These are phyloP conservation scores for Eretmochelys imbricata DNA, from an alignment of 2,113 vertebrate genomes.

Conservation along the genomic window DNA sequence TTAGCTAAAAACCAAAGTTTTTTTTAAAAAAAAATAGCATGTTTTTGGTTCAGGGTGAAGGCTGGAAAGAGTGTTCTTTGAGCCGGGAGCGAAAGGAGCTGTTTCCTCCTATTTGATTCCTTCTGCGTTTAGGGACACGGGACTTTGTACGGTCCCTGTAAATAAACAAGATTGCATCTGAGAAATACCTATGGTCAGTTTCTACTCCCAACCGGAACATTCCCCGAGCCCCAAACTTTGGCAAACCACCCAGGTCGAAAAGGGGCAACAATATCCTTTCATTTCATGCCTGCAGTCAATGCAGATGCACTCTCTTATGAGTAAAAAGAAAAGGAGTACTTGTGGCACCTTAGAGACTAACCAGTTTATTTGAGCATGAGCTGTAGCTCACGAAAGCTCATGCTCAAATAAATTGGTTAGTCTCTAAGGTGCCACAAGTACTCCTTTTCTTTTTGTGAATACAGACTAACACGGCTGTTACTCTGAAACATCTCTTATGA, in stretches of 20 bases:
- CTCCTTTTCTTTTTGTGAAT: no score
- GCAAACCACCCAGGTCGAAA: not conserved
- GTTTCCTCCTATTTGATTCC: no score
- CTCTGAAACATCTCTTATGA: accelerated
- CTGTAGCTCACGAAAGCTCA: no score
- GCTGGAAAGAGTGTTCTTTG: no score
- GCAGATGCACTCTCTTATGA: accelerated
- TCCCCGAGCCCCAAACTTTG: not conserved
- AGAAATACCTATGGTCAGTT: not conserved
- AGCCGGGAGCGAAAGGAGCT: no score
- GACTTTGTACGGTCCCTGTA: not conserved
- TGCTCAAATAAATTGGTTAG: no score
- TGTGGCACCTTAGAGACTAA: no score
- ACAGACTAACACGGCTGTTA: no score
- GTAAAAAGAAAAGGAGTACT: not conserved
- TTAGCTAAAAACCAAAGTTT: not conserved
- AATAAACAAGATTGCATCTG: not conserved
- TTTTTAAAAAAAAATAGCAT: not conserved
- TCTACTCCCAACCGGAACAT: not conserved
- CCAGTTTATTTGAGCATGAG: no score
- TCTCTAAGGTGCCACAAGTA: no score
- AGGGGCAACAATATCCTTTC: not conserved
- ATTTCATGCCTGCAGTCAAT: not conserved
- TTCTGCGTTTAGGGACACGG: not conserved
- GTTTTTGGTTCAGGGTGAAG: no score